Conservation (phyloP, 2,888 invertebrate species). For the Volucella inflata region DNA sequence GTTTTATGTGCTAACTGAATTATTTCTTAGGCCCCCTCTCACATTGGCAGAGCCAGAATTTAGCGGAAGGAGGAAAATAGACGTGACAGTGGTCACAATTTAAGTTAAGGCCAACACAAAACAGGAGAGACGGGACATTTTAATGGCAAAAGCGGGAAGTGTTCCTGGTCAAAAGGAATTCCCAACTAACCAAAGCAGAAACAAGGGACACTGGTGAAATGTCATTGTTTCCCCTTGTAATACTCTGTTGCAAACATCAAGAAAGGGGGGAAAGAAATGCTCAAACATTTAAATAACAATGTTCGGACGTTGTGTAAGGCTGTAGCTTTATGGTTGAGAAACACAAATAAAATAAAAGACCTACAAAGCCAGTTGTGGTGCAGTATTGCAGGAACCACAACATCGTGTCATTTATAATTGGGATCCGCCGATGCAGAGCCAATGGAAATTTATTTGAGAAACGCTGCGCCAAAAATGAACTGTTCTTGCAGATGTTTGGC, state of each 20-base stretch:
- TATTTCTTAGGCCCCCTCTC: conserved; percentile 46
- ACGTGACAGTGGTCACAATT: conserved; percentile 73
- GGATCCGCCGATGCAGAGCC: not conserved
- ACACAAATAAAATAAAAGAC: not conserved
- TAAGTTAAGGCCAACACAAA: conserved; percentile 47
- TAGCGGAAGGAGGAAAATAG: not conserved
- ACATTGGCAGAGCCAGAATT: not conserved
- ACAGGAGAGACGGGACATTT: conserved; percentile 55
- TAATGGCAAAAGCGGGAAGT: conserved; percentile 63
- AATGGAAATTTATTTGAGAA: too few relatives aligned
- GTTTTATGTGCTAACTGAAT: conserved; percentile 75
- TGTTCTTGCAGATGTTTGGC: too few relatives aligned
- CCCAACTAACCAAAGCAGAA: conserved; percentile 53
- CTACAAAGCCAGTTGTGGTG: not conserved
- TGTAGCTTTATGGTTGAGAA: not conserved
- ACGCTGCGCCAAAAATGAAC: too few relatives aligned
- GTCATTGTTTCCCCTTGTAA: not conserved
- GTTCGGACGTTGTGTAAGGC: not conserved
- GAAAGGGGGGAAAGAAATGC: conserved; percentile 3
- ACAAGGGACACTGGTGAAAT: not conserved
- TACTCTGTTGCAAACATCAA: not conserved
- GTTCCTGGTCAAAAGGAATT: conserved; percentile 72
- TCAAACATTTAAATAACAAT: conserved; percentile 49
- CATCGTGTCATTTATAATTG: too few relatives aligned
- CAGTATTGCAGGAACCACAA: not conserved